Percentiles rank a stretch among this genome's conserved stretches.
phyloP scores from a whole-genome alignment of 2,113 vertebrate species.

The human region GRCh38 chr7:133000001-133000500 shows the following conservation, averaged over 20 bases:
- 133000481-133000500: not conserved
- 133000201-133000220: slow-evolving; percentile 42
- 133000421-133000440: not conserved
- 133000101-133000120: not conserved
- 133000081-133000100: slow-evolving; percentile 32
- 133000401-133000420: not conserved
- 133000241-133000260: slow-evolving; percentile 41
- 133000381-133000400: not conserved
- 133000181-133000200: not conserved
- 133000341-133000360: slow-evolving; percentile 24
- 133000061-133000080: not conserved
- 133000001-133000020: not conserved
- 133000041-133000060: not conserved
- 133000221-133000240: slow-evolving; percentile 34
- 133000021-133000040: slow-evolving; percentile 10
- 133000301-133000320: not conserved
- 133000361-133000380: not conserved
- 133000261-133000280: not conserved
- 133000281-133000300: not conserved
- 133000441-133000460: not conserved
- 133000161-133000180: slow-evolving; percentile 24
- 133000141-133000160: not conserved
- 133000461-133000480: not conserved
- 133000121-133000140: slow-evolving; percentile 11
- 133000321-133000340: slow-evolving; percentile 20